phyloP scores from a whole-genome alignment of 2,113 vertebrate species.

The Synodontis membranacea region DNA sequence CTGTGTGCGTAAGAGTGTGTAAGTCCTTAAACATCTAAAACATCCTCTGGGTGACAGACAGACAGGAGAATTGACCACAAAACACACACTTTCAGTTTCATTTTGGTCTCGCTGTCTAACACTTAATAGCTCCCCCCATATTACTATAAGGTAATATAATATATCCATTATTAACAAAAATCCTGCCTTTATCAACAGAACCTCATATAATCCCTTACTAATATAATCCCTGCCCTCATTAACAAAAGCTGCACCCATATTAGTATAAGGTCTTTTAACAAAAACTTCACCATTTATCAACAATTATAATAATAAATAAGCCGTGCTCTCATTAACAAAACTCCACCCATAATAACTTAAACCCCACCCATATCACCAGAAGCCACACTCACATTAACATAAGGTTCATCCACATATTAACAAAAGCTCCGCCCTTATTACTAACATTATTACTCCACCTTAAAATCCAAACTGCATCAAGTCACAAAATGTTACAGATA shows the following conservation, averaged over 20 bases:
- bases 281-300: not conserved
- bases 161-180: not conserved
- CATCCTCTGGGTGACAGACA: not conserved
- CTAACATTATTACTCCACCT: too few relatives aligned
- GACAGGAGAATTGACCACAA: not conserved
- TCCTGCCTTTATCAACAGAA: not conserved
- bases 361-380: not conserved
- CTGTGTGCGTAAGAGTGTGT: not conserved
- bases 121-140: not conserved
- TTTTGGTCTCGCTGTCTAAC: not conserved
- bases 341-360: not conserved
- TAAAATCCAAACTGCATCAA: not conserved
- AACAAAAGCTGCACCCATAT: not conserved
- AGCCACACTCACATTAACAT: not conserved
- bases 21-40: not conserved
- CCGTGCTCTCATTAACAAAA: not conserved
- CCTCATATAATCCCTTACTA: not conserved
- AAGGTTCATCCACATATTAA: not conserved
- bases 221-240: not conserved
- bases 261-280: not conserved
- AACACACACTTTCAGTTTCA: not conserved
- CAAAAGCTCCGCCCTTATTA: not conserved
- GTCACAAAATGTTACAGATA: not conserved
- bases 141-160: not conserved
- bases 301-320: not conserved